Percentiles rank a stretch among this genome's conserved stretches.
Conservation (phyloP, 2,797 vertebrate species). For the Pangasius macronema region DNA sequence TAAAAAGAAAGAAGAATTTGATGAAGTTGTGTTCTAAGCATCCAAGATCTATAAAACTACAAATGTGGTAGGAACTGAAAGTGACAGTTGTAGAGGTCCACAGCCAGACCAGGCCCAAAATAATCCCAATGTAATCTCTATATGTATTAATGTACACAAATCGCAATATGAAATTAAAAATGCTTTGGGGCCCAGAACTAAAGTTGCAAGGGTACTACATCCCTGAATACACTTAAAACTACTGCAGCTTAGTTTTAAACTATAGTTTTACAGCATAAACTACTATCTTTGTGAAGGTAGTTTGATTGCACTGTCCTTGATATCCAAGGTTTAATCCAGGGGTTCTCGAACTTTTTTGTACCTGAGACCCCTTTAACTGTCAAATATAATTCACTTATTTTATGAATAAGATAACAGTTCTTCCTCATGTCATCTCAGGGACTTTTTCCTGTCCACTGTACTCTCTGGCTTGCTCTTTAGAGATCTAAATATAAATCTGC, state of each 20-base stretch:
- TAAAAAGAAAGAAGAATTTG: background rate
- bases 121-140: background rate
- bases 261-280: background rate
- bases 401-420: background rate
- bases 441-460: background rate
- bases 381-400: background rate
- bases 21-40: background rate
- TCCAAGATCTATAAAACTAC: background rate
- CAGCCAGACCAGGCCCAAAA: background rate
- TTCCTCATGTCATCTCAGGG: background rate
- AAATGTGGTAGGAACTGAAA: background rate
- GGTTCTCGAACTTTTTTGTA: background rate
- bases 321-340: background rate
- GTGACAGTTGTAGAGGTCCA: background rate
- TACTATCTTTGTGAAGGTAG: background rate
- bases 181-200: background rate
- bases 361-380: background rate
- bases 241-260: background rate
- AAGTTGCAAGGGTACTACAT: background rate
- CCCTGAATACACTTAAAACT: too few relatives aligned
- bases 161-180: background rate
- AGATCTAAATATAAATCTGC: background rate
- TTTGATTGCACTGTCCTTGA: background rate
- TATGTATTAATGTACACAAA: background rate
- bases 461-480: background rate